These are phyloP conservation scores for Capitella teleta DNA, from an alignment of 1,140 invertebrate species.

Conservation along the genomic window DNA sequence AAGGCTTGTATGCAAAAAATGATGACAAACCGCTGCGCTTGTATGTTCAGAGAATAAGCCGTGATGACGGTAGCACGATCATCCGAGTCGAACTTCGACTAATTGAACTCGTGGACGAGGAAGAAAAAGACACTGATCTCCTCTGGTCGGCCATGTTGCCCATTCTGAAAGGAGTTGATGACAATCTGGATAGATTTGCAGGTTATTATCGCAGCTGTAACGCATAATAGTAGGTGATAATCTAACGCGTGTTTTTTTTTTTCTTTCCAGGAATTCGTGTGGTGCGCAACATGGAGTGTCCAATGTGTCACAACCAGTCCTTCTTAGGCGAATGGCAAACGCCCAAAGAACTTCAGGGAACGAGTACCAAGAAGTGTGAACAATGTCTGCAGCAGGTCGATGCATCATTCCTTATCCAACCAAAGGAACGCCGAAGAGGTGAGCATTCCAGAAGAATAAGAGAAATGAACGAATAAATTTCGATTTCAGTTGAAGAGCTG, in stretches of 20 bases:
- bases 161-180: constrained; percentile 28
- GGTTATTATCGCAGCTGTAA: constrained; percentile 16
- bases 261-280: constrained; percentile 21
- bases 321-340: constrained; percentile 32
- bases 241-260: too few species aligned
- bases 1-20: constrained; percentile 22
- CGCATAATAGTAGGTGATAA: not conserved
- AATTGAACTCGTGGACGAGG: constrained; percentile 21
- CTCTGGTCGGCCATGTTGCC: constrained; percentile 31
- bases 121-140: constrained; percentile 18
- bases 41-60: not conserved
- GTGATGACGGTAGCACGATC: not conserved
- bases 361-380: constrained; percentile 18
- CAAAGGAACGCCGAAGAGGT: constrained; percentile 15
- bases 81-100: not conserved
- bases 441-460: too few species aligned
- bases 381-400: constrained; percentile 19
- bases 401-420: constrained; percentile 22
- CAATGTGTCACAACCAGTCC: constrained; percentile 17
- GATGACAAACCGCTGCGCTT: constrained; percentile 14
- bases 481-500: too few species aligned
- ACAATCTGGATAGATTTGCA: constrained; percentile 23
- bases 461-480: too few species aligned
- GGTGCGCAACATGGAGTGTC: constrained; percentile 21
- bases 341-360: constrained; percentile 23